phyloP scores from a whole-genome alignment of 2,888 invertebrate genomes.

The Prosopocoilus inquinatus region DNA sequence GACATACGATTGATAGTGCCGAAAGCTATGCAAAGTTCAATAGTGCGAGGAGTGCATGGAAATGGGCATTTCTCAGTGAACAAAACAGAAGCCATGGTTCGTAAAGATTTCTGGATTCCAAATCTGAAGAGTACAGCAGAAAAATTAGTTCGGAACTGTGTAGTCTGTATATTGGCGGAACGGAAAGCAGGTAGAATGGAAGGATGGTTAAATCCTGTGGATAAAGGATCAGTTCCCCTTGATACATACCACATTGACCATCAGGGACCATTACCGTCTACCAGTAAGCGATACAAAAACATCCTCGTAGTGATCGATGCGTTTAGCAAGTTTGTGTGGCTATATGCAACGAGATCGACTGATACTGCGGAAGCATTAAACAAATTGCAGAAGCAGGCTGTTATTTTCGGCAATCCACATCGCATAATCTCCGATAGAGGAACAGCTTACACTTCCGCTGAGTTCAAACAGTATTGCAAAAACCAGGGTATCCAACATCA shows the following conservation, averaged over 20 bases:
- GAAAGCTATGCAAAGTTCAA: constrained; percentile 33
- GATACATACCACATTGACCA: constrained; percentile 38
- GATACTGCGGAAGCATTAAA: constrained; percentile 13
- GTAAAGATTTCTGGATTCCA: too few relatives aligned
- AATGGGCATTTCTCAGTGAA: constrained; percentile 35
- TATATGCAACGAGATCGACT: constrained; percentile 13
- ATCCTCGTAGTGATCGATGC: constrained; percentile 37
- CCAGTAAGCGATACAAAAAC: constrained; percentile 34
- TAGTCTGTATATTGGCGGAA: neutral
- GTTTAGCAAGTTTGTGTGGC: constrained; percentile 22
- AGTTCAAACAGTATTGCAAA: constrained; percentile 15
- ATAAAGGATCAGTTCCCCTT: constrained; percentile 21
- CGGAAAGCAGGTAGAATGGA: neutral
- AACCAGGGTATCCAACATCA: constrained; percentile 15
- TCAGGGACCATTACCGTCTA: constrained; percentile 37
- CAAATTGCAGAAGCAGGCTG: constrained; percentile 16
- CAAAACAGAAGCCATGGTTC: constrained; percentile 32
- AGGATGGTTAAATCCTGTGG: neutral
- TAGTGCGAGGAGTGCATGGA: constrained; percentile 34
- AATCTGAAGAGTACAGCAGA: constrained; percentile 23
- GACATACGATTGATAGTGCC: constrained; percentile 33
- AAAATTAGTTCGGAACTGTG: neutral
- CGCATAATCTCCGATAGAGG: constrained; percentile 24
- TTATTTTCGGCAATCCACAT: constrained; percentile 24
- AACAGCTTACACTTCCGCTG: constrained; percentile 24